A percentile compares a stretch with the other conserved stretches of the same genome.
These are phyloP conservation scores for Salticus scenicus DNA, from an alignment of 2,888 invertebrate species.

Conservation along the genomic window DNA sequence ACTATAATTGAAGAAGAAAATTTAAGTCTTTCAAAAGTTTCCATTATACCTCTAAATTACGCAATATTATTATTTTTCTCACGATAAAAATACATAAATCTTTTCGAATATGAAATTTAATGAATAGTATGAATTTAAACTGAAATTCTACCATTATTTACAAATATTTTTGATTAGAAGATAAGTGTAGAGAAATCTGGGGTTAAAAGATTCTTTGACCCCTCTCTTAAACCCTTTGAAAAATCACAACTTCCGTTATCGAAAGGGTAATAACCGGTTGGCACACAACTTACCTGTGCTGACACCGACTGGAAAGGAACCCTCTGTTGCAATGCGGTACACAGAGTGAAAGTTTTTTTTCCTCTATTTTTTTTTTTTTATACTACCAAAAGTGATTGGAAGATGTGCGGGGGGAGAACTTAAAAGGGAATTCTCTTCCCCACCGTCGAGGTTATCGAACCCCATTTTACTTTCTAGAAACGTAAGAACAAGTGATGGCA, in stretches of 20 bases:
- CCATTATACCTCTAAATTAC: no score
- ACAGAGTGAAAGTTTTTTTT: slow-evolving; percentile 56
- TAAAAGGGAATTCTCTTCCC: slow-evolving; percentile 39
- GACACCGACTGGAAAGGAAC: slow-evolving; percentile 35
- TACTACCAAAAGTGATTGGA: background rate
- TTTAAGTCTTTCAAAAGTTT: no score
- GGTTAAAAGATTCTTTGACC: slow-evolving; percentile 5
- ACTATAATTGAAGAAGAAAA: no score
- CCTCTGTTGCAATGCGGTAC: slow-evolving; percentile 55
- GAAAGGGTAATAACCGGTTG: slow-evolving; percentile 67
- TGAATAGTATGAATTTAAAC: no score
- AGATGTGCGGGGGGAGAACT: slow-evolving; percentile 17
- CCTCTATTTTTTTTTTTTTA: slow-evolving; percentile 42
- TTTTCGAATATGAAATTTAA: no score
- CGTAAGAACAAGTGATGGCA: slow-evolving; percentile 50
- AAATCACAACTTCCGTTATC: slow-evolving; percentile 56
- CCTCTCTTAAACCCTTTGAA: background rate
- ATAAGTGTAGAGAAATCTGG: background rate
- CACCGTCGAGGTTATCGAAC: slow-evolving; percentile 61
- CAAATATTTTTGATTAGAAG: no score
- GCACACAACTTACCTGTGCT: slow-evolving; percentile 63
- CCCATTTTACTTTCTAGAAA: slow-evolving; percentile 25
- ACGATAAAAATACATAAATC: no score
- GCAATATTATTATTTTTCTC: no score
- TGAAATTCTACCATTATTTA: no score